phyloP scores from a whole-genome alignment of 2,888 invertebrate genomes.

The Andrena trimmerana region DNA sequence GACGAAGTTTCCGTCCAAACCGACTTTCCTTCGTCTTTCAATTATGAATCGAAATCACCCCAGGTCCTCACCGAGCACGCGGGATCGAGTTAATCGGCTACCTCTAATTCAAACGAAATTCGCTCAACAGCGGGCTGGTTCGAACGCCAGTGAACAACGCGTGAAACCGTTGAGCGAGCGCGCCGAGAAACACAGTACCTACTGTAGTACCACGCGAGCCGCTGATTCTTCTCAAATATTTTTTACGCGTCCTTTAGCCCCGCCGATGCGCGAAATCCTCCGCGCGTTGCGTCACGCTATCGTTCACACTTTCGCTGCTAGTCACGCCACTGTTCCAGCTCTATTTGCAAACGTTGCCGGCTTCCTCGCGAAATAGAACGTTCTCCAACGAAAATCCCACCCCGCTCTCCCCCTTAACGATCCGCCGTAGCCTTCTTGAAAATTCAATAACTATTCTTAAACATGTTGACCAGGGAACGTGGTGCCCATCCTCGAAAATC shows the following conservation, averaged over 20 bases:
- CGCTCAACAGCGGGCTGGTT: constrained; percentile 22
- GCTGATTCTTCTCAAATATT: constrained; percentile 1
- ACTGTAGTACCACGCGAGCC: constrained; percentile 3
- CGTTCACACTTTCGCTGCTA: constrained; percentile 25
- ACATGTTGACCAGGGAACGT: too few relatives aligned
- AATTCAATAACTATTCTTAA: too few relatives aligned
- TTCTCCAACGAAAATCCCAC: too few relatives aligned
- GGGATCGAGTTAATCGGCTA: constrained; percentile 45
- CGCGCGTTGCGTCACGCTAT: constrained; percentile 8
- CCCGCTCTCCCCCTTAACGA: too few relatives aligned
- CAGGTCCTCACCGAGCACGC: not conserved
- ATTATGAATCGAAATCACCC: not conserved
- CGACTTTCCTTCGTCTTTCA: not conserved
- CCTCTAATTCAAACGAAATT: constrained; percentile 34
- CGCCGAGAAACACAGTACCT: constrained; percentile 52
- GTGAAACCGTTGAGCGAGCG: constrained; percentile 52
- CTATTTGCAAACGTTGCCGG: not conserved
- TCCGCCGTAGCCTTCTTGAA: too few relatives aligned
- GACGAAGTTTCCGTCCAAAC: not conserved
- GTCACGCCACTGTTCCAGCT: not conserved
- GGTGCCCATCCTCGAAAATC: too few relatives aligned
- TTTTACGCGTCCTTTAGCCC: constrained; percentile 31
- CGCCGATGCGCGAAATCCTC: constrained; percentile 23
- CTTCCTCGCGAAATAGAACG: not conserved
- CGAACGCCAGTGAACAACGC: constrained; percentile 36